A percentile compares a stretch with the other conserved stretches of the same genome.
Evolutionary conservation across 2,888 invertebrate genomes (phyloP).

Genomic region (Rotaria sp.): DNA sequence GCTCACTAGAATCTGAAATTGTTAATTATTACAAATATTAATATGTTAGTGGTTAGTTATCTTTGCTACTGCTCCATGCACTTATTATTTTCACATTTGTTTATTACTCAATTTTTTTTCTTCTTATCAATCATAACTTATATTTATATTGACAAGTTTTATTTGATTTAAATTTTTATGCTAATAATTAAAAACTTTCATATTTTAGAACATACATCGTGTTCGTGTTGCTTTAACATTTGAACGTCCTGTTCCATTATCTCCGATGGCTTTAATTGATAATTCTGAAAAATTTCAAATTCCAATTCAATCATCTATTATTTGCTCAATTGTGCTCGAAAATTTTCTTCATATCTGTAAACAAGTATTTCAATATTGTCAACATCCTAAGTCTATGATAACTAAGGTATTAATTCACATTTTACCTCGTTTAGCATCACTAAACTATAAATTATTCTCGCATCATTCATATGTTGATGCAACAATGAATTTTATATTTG

Average conservation of each 20-base stretch:
- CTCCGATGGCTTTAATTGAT: not conserved
- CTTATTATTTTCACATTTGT: no score
- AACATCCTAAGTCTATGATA: not conserved
- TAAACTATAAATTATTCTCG: not conserved
- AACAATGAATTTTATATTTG: not conserved
- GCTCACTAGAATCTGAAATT: no score
- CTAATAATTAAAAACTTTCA: no score
- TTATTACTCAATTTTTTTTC: no score
- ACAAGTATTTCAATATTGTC: not conserved
- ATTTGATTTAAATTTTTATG: no score
- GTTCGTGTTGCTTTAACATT: constrained; percentile 23
- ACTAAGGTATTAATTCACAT: not conserved
- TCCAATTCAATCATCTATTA: not conserved
- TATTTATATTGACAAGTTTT: no score
- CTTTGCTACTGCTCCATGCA: no score
- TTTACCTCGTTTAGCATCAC: constrained; percentile 8
- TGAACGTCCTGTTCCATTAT: not conserved
- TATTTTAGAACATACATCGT: not conserved
- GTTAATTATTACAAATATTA: no score
- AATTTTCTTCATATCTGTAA: not conserved
- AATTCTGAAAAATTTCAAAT: not conserved
- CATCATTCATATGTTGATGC: not conserved
- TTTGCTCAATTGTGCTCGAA: not conserved
- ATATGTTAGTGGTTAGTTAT: no score
- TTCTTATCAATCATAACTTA: no score